Evolutionary conservation across 2,888 invertebrate species (phyloP), one percentile per base, ranked within the genome.

Genomic region (Drosophila paramelanica): DNA sequence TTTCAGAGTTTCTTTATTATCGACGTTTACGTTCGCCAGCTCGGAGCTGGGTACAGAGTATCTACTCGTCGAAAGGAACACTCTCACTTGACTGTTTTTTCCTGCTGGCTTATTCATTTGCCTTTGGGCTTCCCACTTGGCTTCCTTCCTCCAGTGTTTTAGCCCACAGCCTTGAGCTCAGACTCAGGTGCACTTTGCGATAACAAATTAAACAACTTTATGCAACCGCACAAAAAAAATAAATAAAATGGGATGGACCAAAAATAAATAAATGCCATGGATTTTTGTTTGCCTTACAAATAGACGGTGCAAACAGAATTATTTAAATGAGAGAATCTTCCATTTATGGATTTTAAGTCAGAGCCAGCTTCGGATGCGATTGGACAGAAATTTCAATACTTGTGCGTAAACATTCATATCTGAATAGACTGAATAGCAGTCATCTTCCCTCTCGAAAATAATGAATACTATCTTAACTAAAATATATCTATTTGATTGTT

Each of bases 141-240:
- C 45, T 55, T 58, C 27, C 59, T 36, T 13, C 61, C 43, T 42
- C 42, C 68, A 43, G 55, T 39, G 47, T 46, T 43, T 56, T 62
- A 53, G 57, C 49, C 46, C 38, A 14, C 20, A 53, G 43, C n/a
- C 51, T 20, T 33, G 33, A 17, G 75, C 75, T 39, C 53, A 47
- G 77, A 60, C 80, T 80, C 85, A 85, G 85, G 85, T 88, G 85
- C 85, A 77, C 84, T 86, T 77, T 76, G 87, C 68, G 79, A 77
- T 83, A 86, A 83, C 86, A 86, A 88, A 86, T 88, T 86, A 86
- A 83, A 83, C 81, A 84, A 81, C 79, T 87, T 87, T 81, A 77
- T 84, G 82, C 84, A 70, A 67, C 67, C 58, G 70, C 53, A 59
- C 60, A 51, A 70, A 56, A 67, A 75, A 49, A 57, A 60, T n/a